Conservation (phyloP, 2,888 invertebrate genomes). For the Hydrotaea diabolus region DNA sequence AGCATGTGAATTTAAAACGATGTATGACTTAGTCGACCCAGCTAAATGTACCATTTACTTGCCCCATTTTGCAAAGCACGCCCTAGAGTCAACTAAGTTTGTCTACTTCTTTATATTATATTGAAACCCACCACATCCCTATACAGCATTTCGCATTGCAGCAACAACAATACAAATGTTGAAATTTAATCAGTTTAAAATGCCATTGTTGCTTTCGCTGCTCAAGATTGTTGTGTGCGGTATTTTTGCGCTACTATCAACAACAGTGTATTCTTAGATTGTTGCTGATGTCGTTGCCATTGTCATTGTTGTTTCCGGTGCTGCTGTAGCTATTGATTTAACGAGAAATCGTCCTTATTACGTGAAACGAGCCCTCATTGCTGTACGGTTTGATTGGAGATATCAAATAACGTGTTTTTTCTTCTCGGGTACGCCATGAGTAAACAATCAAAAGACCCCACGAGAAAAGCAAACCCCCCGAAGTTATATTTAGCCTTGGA, state of each 20-base stretch:
- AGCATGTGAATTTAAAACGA: too few relatives aligned
- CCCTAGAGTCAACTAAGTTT: too few relatives aligned
- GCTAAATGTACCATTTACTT: too few relatives aligned
- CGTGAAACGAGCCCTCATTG: background rate
- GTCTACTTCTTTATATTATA: too few relatives aligned
- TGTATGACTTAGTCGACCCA: too few relatives aligned
- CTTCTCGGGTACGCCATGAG: background rate
- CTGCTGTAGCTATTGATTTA: conserved; percentile 27
- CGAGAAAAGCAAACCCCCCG: background rate
- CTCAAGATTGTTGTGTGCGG: background rate
- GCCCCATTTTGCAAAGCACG: too few relatives aligned
- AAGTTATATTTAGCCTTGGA: background rate
- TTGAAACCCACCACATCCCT: background rate
- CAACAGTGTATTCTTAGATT: background rate
- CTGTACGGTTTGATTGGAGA: background rate
- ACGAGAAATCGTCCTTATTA: background rate
- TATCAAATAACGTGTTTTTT: background rate
- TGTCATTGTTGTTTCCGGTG: background rate
- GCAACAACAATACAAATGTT: background rate
- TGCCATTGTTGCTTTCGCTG: background rate
- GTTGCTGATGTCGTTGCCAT: background rate
- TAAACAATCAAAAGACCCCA: background rate
- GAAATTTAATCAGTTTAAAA: conserved; percentile 38
- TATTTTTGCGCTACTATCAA: background rate
- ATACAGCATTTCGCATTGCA: background rate